Evolutionary conservation across 2,113 vertebrate species (phyloP).

Genomic region (Mustelus asterias): DNA sequence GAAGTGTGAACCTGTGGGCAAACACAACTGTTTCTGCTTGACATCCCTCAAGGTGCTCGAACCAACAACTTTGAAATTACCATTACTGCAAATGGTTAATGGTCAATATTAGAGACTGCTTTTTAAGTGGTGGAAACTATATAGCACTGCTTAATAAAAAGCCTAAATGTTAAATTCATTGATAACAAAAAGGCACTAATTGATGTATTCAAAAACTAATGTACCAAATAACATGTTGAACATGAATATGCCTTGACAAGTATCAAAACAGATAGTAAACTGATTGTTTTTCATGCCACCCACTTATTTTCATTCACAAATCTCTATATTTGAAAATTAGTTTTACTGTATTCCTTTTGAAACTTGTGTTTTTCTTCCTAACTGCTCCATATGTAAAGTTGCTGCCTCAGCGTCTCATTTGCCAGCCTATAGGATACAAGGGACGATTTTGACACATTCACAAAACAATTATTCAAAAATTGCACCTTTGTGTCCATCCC

Average conservation of each 20-base stretch:
- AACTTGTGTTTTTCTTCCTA: neutral
- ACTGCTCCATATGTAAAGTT: neutral
- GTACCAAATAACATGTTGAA: neutral
- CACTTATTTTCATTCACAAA: neutral
- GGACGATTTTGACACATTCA: no score
- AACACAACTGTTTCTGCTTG: no score
- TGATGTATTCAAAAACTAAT: neutral
- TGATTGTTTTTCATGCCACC: neutral
- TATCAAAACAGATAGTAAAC: neutral
- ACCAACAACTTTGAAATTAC: no score
- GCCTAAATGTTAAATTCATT: neutral
- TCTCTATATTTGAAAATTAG: neutral
- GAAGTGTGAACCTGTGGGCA: no score
- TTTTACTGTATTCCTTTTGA: neutral
- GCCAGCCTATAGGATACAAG: neutral
- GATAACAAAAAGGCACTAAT: neutral
- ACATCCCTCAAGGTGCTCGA: no score
- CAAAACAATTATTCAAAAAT: constrained; percentile 16
- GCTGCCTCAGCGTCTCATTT: neutral
- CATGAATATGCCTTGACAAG: neutral
- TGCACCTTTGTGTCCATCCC: neutral
- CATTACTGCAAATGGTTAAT: no score
- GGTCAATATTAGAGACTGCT: no score
- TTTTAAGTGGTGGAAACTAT: no score
- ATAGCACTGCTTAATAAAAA: neutral